These are phyloP conservation scores for Lathronympha strigana DNA, from an alignment of 2,888 invertebrate genomes.

Conservation along the genomic window DNA sequence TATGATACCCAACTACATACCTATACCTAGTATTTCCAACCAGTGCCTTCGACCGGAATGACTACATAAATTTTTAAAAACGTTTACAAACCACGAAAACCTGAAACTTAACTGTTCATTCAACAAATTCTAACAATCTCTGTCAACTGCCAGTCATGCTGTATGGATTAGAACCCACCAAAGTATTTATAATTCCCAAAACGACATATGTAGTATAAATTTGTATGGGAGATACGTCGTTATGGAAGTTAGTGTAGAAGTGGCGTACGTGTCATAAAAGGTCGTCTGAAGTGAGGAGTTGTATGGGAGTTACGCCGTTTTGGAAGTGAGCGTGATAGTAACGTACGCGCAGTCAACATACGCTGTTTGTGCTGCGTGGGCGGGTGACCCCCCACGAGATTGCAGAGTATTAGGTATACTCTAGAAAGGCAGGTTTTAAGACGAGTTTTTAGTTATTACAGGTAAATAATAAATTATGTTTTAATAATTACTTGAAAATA, in stretches of 20 bases:
- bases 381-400: conserved; percentile 35
- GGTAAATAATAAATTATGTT: background rate
- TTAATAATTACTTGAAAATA: background rate
- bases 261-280: background rate
- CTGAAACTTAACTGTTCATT: conserved; percentile 31
- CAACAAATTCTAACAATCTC: conserved; percentile 29
- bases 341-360: conserved; percentile 30
- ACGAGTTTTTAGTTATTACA: background rate
- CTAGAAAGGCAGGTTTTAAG: conserved; percentile 3
- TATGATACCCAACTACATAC: too few relatives aligned
- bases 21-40: background rate
- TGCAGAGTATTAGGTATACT: conserved; percentile 30
- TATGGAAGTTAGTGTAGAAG: background rate
- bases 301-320: conserved; percentile 1
- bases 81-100: conserved; percentile 31
- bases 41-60: conserved; percentile 1
- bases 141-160: conserved; percentile 34
- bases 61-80: conserved; percentile 19
- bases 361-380: conserved; percentile 39
- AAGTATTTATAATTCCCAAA: too few relatives aligned
- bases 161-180: conserved; percentile 10
- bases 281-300: background rate
- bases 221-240: conserved; percentile 1
- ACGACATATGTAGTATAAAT: background rate
- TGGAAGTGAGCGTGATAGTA: background rate